These are phyloP conservation scores for Labeo catla DNA, from an alignment of 2,113 vertebrate species.

Conservation along the genomic window DNA sequence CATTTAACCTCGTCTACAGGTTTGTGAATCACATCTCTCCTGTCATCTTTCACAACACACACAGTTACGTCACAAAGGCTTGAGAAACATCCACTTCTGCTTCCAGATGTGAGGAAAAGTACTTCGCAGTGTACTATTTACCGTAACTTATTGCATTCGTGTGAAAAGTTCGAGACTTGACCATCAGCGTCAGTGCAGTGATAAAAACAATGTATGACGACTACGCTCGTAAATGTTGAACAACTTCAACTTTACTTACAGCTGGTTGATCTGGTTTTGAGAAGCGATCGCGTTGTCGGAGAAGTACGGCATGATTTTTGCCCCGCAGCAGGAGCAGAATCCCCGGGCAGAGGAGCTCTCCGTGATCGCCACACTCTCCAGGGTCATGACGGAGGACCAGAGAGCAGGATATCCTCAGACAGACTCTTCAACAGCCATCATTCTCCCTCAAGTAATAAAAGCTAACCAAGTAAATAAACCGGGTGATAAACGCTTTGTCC, in stretches of 20 bases:
- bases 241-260: slow-evolving; percentile 80
- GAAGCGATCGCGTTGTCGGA: slow-evolving; percentile 88
- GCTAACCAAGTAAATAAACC: background rate
- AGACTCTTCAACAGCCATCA: slow-evolving; percentile 17
- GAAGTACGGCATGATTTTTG: slow-evolving; percentile 92
- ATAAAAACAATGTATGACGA: background rate
- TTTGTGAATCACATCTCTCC: slow-evolving; percentile 59
- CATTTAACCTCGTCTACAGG: slow-evolving; percentile 40
- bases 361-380: slow-evolving; percentile 70
- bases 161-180: background rate
- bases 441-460: slow-evolving; percentile 1
- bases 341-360: slow-evolving; percentile 71
- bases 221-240: background rate
- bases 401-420: slow-evolving; percentile 44
- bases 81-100: slow-evolving; percentile 44
- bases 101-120: background rate
- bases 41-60: slow-evolving; percentile 59
- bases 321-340: slow-evolving; percentile 80
- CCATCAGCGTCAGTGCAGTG: background rate
- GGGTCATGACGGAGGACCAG: slow-evolving; percentile 74
- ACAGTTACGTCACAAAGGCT: slow-evolving; percentile 52
- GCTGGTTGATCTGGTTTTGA: slow-evolving; percentile 88
- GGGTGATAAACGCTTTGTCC: background rate
- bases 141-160: background rate
- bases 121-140: slow-evolving; percentile 19